Percentiles rank a stretch among this genome's conserved stretches.
phyloP scores from a whole-genome alignment of 2,797 vertebrate genomes.

The Iguana delicatissima region DNA sequence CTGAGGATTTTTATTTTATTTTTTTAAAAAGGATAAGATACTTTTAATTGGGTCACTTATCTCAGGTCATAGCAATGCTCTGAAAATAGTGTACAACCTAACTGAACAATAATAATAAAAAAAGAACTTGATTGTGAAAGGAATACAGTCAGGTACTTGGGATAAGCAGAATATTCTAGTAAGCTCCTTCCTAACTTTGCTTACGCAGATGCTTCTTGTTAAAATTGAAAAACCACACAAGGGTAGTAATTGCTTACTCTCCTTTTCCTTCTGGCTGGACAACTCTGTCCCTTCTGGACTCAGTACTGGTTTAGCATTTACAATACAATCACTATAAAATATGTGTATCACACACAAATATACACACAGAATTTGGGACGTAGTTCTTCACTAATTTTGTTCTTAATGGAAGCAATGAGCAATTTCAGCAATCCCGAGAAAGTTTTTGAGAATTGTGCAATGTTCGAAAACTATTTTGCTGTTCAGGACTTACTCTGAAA shows the following conservation, averaged over 20 bases:
- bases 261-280: not conserved
- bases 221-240: not conserved
- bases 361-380: too few species aligned
- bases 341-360: too few species aligned
- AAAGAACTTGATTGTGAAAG: not conserved
- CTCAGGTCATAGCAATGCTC: not conserved
- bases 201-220: not conserved
- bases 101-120: not conserved
- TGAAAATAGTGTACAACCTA: not conserved
- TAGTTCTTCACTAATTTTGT: too few species aligned
- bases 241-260: not conserved
- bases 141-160: not conserved
- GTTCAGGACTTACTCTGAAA: too few species aligned
- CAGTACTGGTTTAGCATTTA: not conserved
- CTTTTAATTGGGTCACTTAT: not conserved
- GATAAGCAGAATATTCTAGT: not conserved
- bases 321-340: too few species aligned
- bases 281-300: not conserved
- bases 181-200: not conserved
- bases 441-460: too few species aligned
- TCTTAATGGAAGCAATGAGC: too few species aligned
- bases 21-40: not conserved
- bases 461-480: too few species aligned
- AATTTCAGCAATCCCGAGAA: too few species aligned
- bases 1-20: slow-evolving; percentile 24